Percentiles rank a stretch among this genome's conserved stretches.
Evolutionary conservation across 1,140 invertebrate species (phyloP).

Genomic region (Brachionus plicatilis): DNA sequence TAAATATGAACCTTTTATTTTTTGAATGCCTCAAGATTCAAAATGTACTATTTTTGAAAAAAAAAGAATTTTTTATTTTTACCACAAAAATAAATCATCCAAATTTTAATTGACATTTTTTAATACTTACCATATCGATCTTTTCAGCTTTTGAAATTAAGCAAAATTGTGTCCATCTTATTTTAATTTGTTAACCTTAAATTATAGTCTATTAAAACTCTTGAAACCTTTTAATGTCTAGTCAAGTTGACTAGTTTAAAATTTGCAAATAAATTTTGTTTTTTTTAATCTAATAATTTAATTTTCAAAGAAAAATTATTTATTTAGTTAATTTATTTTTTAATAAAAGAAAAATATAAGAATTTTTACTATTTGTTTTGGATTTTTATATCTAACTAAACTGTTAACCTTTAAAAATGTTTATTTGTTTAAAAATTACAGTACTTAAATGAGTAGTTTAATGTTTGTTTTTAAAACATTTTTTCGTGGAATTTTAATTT

Average conservation of each 20-base stretch:
- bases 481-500: background rate
- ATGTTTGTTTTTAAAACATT: background rate
- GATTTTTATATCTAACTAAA: background rate
- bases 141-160: background rate
- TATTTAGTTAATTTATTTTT: background rate
- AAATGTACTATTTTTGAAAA: background rate
- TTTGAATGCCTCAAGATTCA: background rate
- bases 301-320: background rate
- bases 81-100: background rate
- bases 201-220: background rate
- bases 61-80: background rate
- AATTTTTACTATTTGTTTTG: background rate
- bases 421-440: background rate
- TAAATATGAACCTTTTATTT: background rate
- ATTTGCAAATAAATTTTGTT: background rate
- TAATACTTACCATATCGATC: background rate
- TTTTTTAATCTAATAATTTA: background rate
- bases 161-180: background rate
- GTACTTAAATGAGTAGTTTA: background rate
- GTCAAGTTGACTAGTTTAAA: background rate
- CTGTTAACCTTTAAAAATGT: background rate
- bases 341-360: background rate
- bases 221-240: background rate
- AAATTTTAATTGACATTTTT: background rate
- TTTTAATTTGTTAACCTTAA: background rate